Evolutionary conservation across 2,888 invertebrate species (phyloP).

Genomic region (Cheilosia variabilis): DNA sequence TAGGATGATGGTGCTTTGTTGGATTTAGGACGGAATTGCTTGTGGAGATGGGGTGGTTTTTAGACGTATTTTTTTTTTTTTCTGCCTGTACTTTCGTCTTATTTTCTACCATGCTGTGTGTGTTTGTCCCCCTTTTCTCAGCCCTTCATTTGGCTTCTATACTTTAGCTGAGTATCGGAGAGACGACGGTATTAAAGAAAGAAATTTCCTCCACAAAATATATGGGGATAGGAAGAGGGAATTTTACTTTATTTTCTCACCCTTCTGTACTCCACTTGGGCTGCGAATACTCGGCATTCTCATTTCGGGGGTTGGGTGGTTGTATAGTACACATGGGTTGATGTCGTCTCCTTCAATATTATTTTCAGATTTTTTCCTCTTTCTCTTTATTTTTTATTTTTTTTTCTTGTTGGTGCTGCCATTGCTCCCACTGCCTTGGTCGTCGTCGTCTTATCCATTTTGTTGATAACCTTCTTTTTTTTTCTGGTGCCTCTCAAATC

Average conservation of each 20-base stretch:
- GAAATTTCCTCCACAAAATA: slow-evolving; percentile 55
- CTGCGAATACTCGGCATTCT: slow-evolving; percentile 75
- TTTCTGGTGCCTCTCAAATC: slow-evolving; percentile 51
- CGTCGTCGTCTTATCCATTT: slow-evolving; percentile 67
- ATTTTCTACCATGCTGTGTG: slow-evolving; percentile 50
- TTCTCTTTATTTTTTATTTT: background rate
- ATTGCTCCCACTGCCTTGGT: slow-evolving; percentile 53
- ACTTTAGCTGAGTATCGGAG: slow-evolving; percentile 62
- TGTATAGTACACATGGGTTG: slow-evolving; percentile 33
- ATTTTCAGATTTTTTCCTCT: slow-evolving; percentile 54
- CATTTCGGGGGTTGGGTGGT: slow-evolving; percentile 64
- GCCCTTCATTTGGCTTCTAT: slow-evolving; percentile 47
- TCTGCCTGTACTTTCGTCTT: slow-evolving; percentile 51
- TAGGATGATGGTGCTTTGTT: slow-evolving; percentile 74
- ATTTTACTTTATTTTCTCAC: slow-evolving; percentile 68
- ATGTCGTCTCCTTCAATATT: slow-evolving; percentile 59
- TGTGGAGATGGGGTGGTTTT: slow-evolving; percentile 68
- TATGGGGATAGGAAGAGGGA: slow-evolving; percentile 66
- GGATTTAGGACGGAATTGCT: slow-evolving; percentile 75
- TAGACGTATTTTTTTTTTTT: slow-evolving; percentile 25
- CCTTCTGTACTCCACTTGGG: slow-evolving; percentile 45
- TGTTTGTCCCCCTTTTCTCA: slow-evolving; percentile 27
- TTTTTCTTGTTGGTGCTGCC: slow-evolving; percentile 53
- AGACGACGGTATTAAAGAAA: slow-evolving; percentile 64
- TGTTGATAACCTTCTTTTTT: slow-evolving; percentile 70